Conservation (phyloP, 2,888 invertebrate species). For the Cosmopolites sordidus region DNA sequence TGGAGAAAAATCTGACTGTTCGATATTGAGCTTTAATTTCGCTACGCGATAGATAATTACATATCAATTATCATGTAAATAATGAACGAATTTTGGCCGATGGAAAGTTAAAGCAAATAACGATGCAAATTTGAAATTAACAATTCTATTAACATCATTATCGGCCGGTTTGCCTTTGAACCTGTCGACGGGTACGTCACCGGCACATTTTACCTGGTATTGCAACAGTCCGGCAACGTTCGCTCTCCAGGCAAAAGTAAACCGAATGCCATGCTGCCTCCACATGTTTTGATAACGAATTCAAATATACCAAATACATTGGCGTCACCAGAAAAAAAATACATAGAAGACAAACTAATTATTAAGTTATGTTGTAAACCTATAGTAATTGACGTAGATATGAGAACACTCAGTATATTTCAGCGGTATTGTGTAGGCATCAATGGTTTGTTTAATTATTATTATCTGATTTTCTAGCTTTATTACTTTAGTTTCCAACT, state of each 20-base stretch:
- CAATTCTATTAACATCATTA: constrained; percentile 1
- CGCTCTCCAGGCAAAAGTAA: not conserved
- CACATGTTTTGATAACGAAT: too few relatives aligned
- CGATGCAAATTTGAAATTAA: constrained; percentile 1
- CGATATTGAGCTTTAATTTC: not conserved
- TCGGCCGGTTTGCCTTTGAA: not conserved
- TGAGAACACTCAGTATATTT: too few relatives aligned
- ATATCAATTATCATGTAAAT: not conserved
- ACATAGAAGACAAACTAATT: too few relatives aligned
- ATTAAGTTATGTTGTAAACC: too few relatives aligned
- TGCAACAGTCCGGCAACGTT: constrained; percentile 7
- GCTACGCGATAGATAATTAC: constrained; percentile 1
- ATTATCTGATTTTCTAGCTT: too few relatives aligned
- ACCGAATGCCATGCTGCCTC: not conserved
- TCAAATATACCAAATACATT: too few relatives aligned
- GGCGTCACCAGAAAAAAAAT: too few relatives aligned
- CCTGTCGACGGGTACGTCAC: constrained; percentile 1
- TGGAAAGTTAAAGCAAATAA: not conserved
- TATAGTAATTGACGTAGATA: too few relatives aligned
- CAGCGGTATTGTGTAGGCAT: too few relatives aligned
- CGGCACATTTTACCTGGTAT: constrained; percentile 8
- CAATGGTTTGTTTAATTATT: too few relatives aligned
- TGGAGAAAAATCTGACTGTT: not conserved
- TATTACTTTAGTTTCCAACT: too few relatives aligned
- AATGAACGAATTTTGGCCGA: not conserved